Evolutionary conservation across 2,113 vertebrate genomes (phyloP).

Genomic region (Amphilophus citrinellus): DNA sequence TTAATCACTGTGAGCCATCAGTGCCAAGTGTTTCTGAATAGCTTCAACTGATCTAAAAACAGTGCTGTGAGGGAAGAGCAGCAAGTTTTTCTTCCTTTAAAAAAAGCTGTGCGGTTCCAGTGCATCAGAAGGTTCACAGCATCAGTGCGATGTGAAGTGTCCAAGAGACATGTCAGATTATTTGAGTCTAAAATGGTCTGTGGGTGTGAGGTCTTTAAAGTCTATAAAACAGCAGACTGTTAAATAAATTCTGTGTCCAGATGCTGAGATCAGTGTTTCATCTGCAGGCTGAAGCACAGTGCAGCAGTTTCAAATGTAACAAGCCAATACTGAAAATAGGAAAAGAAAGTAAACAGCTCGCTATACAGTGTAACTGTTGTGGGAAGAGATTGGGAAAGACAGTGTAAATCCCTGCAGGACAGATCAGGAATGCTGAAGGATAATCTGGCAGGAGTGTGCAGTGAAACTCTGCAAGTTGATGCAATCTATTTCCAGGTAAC

Average conservation of each 20-base stretch:
- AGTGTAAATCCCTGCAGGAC: background rate
- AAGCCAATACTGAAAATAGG: no score
- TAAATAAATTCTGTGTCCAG: background rate
- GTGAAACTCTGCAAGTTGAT: background rate
- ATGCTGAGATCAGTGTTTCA: background rate
- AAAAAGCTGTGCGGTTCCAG: background rate
- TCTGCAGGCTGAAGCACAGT: background rate
- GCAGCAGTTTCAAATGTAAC: background rate
- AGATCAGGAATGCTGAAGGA: background rate
- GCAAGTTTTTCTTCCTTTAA: background rate
- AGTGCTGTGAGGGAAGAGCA: accelerated
- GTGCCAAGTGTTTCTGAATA: background rate
- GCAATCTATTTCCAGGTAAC: background rate
- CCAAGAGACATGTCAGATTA: background rate
- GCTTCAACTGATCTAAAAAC: background rate
- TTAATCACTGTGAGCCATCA: background rate
- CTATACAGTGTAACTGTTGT: background rate
- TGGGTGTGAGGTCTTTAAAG: no score
- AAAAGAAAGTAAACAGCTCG: background rate
- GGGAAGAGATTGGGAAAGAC: background rate
- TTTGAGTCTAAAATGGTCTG: no score
- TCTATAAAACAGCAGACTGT: no score
- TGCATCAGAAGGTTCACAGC: background rate
- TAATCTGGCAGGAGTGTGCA: background rate
- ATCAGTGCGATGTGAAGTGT: background rate